Base-by-base conservation (phyloP, 2,797 vertebrate genomes). In the Rhabdophis nuchalis region DNA sequence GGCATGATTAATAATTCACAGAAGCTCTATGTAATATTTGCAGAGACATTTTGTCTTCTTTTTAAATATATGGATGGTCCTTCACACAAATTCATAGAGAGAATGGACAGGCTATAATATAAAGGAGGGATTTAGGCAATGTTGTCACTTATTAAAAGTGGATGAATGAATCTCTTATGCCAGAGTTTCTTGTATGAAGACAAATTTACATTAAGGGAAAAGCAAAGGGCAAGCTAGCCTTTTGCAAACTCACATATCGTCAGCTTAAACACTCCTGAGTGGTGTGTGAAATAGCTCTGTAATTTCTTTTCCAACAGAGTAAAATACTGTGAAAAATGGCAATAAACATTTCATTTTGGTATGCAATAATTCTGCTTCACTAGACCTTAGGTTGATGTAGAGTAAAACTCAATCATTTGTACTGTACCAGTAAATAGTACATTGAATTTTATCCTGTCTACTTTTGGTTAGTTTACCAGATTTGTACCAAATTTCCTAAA, bases 401-500 rank as follows among this genome's bases (percentile, higher is more conserved):
- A 64, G 64, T 56, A 86, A 41, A 92, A 89, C 87, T 29, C 20
- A 93, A 93, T 92, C 20, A 85, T 58, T 20, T 61, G 50, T 91
- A 89, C 20, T 46, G 4, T 89, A 23, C 5, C 77, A 72, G 52
- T 87, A 50, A 27, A 88, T 87, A 56, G 12, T 86, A 91, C 82
- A 50, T 29, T 56, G 25, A 25, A 9, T 2, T 32, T 90, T 56
- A 87, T 2, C 93, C 57, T 95, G 92, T n/a, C 58, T 77, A n/a
- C 9, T 41, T 61, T 85, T 41, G 27, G 57, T 41, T 56, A 46
- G 25, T 57, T 64, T 64, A 29, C 18, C 29, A 54, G 23, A 2
- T 85, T 90, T 53, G 53, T 77, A 52, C 93, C 90, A 87, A 52
- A 82, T 27, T 90, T 91, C 41, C 3, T 87, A 72, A 94, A 87